Percentiles rank a stretch among this genome's conserved stretches.
Evolutionary conservation across 1,140 invertebrate genomes (phyloP).

Genomic region (Agraylea sexmaculata): DNA sequence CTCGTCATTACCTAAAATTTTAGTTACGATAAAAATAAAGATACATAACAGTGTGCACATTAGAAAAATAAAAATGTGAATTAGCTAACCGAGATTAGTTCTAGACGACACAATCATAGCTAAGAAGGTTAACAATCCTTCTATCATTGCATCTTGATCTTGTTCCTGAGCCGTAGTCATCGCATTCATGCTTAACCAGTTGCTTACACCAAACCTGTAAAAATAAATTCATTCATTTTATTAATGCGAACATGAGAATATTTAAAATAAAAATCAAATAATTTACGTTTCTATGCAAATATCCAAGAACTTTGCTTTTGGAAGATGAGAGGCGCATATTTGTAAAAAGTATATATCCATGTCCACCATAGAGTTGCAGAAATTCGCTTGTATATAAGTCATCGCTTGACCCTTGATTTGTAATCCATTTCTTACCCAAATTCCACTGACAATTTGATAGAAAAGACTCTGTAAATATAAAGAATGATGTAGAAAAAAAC

Average conservation of each 20-base stretch:
- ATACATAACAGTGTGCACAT: not conserved
- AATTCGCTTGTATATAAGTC: slow-evolving; percentile 97
- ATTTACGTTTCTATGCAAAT: slow-evolving; percentile 79
- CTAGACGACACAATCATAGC: slow-evolving; percentile 81
- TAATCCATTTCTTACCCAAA: slow-evolving; percentile 93
- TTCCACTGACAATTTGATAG: slow-evolving; percentile 84
- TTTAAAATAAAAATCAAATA: slow-evolving; percentile 1
- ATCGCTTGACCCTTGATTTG: slow-evolving; percentile 97
- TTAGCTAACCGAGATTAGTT: slow-evolving; percentile 65
- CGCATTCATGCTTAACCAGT: slow-evolving; percentile 73
- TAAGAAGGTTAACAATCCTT: slow-evolving; percentile 83
- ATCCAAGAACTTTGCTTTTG: slow-evolving; percentile 73
- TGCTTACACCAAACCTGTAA: slow-evolving; percentile 63
- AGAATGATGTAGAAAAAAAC: slow-evolving; percentile 5
- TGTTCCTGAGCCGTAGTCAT: slow-evolving; percentile 52
- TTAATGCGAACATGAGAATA: slow-evolving; percentile 10
- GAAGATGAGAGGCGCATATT: slow-evolving; percentile 80
- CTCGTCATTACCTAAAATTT: slow-evolving; percentile 49
- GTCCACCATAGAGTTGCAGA: slow-evolving; percentile 97
- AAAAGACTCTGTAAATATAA: slow-evolving; percentile 66
- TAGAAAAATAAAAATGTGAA: not conserved
- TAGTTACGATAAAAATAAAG: slow-evolving; percentile 5
- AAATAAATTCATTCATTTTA: slow-evolving; percentile 3
- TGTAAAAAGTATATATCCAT: slow-evolving; percentile 90
- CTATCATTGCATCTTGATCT: slow-evolving; percentile 83